Evolutionary conservation across 2,888 invertebrate genomes (phyloP).

Genomic region (Lasius fuliginosus): DNA sequence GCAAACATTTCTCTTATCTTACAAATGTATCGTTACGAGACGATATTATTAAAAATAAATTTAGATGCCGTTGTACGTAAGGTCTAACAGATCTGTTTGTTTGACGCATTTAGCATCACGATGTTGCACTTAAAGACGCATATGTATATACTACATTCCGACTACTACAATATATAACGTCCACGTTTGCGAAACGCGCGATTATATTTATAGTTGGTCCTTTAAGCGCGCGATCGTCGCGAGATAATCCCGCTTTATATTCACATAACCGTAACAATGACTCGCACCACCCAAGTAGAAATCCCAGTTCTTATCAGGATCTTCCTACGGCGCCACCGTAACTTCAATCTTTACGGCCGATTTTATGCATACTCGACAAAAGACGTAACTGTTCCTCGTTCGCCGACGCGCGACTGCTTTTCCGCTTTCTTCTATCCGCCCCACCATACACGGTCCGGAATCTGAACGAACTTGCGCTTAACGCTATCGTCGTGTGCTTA

Average conservation of each 20-base stretch:
- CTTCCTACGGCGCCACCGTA: slow-evolving; percentile 38
- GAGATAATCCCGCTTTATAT: slow-evolving; percentile 53
- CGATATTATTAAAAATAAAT: slow-evolving; percentile 4
- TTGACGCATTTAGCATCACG: background rate
- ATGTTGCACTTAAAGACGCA: background rate
- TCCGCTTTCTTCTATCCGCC: slow-evolving; percentile 17
- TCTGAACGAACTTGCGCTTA: slow-evolving; percentile 21
- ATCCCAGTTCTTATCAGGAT: slow-evolving; percentile 50
- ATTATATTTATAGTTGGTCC: slow-evolving; percentile 44
- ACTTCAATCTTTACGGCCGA: slow-evolving; percentile 51
- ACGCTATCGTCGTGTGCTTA: background rate
- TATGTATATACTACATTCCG: background rate
- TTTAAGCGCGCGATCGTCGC: slow-evolving; percentile 36
- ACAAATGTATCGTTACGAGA: background rate
- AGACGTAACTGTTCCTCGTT: slow-evolving; percentile 47
- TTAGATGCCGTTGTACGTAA: background rate
- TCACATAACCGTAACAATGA: slow-evolving; percentile 55
- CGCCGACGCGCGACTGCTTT: slow-evolving; percentile 16
- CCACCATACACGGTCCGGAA: slow-evolving; percentile 26
- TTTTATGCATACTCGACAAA: slow-evolving; percentile 54
- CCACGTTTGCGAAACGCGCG: slow-evolving; percentile 9
- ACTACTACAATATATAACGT: background rate
- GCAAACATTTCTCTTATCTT: slow-evolving; percentile 13
- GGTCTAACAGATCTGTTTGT: background rate
- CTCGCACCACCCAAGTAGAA: slow-evolving; percentile 55